Conservation (phyloP, 2,797 vertebrate species). For the Amblyraja radiata region DNA sequence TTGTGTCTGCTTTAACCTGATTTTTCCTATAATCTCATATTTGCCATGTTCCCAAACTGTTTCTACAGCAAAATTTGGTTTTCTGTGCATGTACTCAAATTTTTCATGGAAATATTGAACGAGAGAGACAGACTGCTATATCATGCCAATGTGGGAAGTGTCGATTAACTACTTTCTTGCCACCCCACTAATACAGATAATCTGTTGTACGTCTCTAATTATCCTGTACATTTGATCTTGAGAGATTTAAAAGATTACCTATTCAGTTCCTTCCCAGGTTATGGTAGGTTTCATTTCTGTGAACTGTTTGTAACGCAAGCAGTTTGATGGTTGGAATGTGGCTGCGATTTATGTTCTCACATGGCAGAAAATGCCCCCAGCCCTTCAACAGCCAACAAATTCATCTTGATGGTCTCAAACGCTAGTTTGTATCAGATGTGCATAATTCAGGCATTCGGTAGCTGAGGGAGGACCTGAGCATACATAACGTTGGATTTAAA, state of each 20-base stretch:
- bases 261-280: too few relatives aligned
- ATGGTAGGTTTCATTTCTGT: too few relatives aligned
- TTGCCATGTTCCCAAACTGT: background rate
- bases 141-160: background rate
- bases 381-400: too few relatives aligned
- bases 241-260: background rate
- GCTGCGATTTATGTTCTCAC: too few relatives aligned
- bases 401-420: too few relatives aligned
- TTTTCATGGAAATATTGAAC: background rate
- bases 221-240: background rate
- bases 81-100: background rate
- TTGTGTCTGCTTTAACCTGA: background rate
- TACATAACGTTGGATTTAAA: background rate
- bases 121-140: background rate
- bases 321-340: too few relatives aligned
- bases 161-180: background rate
- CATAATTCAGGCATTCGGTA: too few relatives aligned
- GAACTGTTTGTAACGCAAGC: too few relatives aligned
- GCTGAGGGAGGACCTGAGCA: too few relatives aligned
- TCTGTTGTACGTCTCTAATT: background rate
- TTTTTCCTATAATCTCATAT: background rate
- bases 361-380: too few relatives aligned
- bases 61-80: background rate
- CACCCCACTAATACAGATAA: background rate
- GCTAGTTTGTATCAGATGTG: too few relatives aligned